phyloP scores from a whole-genome alignment of 2,797 vertebrate species.

The Jordanella pulchra region DNA sequence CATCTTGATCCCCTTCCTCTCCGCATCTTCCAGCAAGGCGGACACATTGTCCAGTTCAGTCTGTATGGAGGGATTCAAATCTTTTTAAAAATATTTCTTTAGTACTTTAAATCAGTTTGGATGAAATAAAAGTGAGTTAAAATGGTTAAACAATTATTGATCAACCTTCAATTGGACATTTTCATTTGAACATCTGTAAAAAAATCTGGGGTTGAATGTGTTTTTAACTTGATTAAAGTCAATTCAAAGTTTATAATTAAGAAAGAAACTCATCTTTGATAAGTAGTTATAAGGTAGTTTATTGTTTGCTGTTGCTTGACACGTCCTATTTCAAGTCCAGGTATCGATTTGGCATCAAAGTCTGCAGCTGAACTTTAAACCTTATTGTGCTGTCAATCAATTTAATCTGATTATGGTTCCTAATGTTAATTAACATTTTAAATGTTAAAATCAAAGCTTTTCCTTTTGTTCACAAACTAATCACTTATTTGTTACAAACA shows the following conservation, averaged over 20 bases:
- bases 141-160: neutral
- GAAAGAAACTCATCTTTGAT: neutral
- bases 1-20: slow-evolving; percentile 95
- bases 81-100: neutral
- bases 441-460: neutral
- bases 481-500: too few species aligned
- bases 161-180: too few species aligned
- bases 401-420: neutral
- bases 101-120: neutral
- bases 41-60: slow-evolving; percentile 94
- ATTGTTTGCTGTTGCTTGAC: neutral
- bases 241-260: neutral
- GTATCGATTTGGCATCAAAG: neutral
- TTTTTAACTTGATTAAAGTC: neutral
- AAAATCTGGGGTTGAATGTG: neutral
- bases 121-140: neutral
- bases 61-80: slow-evolving; percentile 66
- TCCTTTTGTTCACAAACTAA: too few species aligned
- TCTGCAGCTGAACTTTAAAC: neutral
- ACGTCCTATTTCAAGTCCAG: neutral
- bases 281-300: neutral
- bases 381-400: neutral
- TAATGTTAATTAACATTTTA: neutral
- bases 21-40: slow-evolving; percentile 89
- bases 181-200: neutral